Evolutionary conservation across 2,888 invertebrate species (phyloP).

Genomic region (Spisula solida): DNA sequence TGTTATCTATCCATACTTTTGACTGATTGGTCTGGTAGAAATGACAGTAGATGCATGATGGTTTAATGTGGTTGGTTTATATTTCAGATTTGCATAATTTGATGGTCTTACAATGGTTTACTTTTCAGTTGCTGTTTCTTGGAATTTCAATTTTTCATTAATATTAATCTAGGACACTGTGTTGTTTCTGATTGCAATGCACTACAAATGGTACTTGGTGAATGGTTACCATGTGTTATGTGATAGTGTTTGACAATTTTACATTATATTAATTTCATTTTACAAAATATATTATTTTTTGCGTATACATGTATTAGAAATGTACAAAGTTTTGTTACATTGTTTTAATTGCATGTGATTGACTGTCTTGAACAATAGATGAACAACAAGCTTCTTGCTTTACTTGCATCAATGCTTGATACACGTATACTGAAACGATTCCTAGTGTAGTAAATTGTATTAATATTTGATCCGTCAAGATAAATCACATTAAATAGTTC

Average conservation of each 20-base stretch:
- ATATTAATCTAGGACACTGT: too few relatives aligned
- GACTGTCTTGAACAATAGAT: neutral
- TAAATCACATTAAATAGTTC: neutral
- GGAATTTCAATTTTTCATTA: too few relatives aligned
- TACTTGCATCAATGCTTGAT: neutral
- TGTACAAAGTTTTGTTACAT: neutral
- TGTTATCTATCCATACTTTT: neutral
- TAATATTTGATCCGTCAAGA: neutral
- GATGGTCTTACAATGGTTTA: neutral
- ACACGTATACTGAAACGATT: neutral
- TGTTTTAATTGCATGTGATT: neutral
- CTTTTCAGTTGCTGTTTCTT: slow-evolving; percentile 42
- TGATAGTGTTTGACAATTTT: neutral
- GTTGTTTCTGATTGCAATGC: too few relatives aligned
- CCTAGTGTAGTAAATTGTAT: neutral
- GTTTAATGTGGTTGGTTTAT: slow-evolving; percentile 17
- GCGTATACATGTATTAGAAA: neutral
- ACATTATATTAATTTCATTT: neutral
- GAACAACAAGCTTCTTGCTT: neutral
- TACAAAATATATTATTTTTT: neutral
- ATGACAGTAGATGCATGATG: neutral
- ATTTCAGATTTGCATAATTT: neutral
- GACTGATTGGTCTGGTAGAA: neutral
- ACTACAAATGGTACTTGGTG: too few relatives aligned
- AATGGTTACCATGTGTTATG: neutral